Conservation (phyloP, 2,888 invertebrate genomes). For the Pterobdella sp. region DNA sequence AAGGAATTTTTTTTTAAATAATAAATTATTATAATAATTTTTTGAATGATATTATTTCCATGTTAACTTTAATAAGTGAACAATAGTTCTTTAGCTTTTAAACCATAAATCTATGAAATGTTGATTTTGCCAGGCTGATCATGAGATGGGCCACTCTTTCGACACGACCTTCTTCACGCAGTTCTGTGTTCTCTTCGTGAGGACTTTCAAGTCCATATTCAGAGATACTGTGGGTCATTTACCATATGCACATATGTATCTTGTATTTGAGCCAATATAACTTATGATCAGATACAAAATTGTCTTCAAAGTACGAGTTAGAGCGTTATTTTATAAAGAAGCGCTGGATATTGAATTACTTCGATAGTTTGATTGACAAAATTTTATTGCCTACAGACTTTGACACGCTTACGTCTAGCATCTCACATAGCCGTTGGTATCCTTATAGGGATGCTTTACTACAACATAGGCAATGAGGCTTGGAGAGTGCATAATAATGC, state of each 20-base stretch:
- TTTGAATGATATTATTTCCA: too few species aligned
- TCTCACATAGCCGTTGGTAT: slow-evolving; percentile 76
- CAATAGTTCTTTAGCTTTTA: neutral
- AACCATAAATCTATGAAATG: neutral
- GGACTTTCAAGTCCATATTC: slow-evolving; percentile 53
- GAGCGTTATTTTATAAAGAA: too few species aligned
- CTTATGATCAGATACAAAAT: too few species aligned
- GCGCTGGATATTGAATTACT: too few species aligned
- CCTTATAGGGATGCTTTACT: slow-evolving; percentile 80
- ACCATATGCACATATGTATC: neutral
- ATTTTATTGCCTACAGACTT: slow-evolving; percentile 57
- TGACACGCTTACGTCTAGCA: slow-evolving; percentile 68
- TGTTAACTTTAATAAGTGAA: too few species aligned
- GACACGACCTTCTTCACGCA: slow-evolving; percentile 52
- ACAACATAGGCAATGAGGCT: slow-evolving; percentile 71
- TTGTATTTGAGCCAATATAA: too few species aligned
- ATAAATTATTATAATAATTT: neutral
- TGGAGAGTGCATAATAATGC: slow-evolving; percentile 79
- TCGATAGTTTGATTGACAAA: too few species aligned
- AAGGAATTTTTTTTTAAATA: neutral
- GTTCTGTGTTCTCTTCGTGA: slow-evolving; percentile 70
- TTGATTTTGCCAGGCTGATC: slow-evolving; percentile 28
- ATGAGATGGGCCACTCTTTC: slow-evolving; percentile 43
- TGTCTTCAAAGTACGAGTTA: too few species aligned
- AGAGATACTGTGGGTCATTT: slow-evolving; percentile 52